Base-by-base conservation (phyloP, 2,113 vertebrate genomes). In the Cynoglossus semilaevis region DNA sequence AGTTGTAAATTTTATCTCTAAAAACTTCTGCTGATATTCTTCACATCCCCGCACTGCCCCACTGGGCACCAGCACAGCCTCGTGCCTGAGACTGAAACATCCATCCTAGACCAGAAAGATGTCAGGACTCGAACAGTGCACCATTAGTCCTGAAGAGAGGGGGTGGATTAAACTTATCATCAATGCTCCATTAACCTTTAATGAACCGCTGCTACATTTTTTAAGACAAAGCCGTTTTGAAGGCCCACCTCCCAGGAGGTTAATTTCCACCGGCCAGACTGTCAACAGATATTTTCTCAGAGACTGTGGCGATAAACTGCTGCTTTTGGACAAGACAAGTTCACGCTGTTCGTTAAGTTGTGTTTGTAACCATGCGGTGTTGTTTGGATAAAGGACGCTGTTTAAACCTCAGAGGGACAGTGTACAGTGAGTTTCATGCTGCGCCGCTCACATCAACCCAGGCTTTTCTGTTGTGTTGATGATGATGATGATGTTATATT, bases 181-280 rank as follows among this genome's bases (percentile, higher is more conserved):
- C 64, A 38, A 60, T 77, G 75, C 68, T 52, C 65, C 72, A 76
- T 83, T 84, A 81, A 79, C 82, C 77, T 82, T 81, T 81, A 76
- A 81, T 81, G 74, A 81, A 78, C 69, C 70, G 50, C 48, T 50
- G 57, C 72, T 64, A 66, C 70, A 65, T 77, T 80, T n/a, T 65
- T 65, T 35, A 67, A 81, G 76, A 80, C 72, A 63, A 62, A 82
- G 56, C 73, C 79, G 46, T 52, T 76, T 65, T 56, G 58, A 81
- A 76, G 69, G 50, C 67, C 72, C 17, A 40, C 36, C 17, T 67
- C 47, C 58, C 42, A 16, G 16, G 51, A 74, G 55, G 77, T 74
- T 41, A 29, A 52, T 64, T 63, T 47, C n/a, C 17, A 41, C 38
- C 42, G 12, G 0, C 44, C 14, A 2, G 19, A 14, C 45, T 48